Conservation (phyloP, 2,888 invertebrate genomes). For the Amblyjoppa proteus region DNA sequence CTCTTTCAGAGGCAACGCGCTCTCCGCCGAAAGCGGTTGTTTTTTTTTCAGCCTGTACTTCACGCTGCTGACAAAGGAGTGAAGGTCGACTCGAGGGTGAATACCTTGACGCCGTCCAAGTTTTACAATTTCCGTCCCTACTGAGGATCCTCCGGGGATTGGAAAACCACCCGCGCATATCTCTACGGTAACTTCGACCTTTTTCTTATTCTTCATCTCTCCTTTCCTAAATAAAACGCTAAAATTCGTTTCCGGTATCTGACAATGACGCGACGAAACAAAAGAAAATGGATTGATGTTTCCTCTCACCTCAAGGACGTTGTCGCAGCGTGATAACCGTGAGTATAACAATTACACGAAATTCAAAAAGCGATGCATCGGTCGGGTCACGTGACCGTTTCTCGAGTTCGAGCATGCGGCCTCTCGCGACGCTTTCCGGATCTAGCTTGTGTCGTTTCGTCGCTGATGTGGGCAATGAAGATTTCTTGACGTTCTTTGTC, state of each 20-base stretch:
- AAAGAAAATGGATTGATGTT: neutral
- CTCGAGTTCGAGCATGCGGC: neutral
- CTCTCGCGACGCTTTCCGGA: constrained; percentile 23
- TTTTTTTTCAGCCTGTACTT: neutral
- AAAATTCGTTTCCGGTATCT: neutral
- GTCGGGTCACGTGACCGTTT: constrained; percentile 17
- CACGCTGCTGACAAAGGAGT: neutral
- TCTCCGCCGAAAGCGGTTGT: neutral
- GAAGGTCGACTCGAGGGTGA: neutral
- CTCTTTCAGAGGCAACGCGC: neutral
- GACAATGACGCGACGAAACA: neutral
- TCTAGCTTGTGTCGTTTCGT: neutral
- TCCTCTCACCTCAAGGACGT: neutral
- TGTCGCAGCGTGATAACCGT: neutral
- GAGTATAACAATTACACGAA: no score
- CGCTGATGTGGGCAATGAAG: neutral
- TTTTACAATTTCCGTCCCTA: neutral
- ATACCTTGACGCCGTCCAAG: neutral
- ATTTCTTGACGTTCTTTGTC: constrained; percentile 44
- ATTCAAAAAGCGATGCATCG: no score
- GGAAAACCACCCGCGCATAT: neutral
- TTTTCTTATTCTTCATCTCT: constrained; percentile 7
- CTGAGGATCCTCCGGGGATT: neutral
- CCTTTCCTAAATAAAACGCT: neutral
- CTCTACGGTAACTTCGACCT: neutral